Evolutionary conservation across 2,113 vertebrate genomes (phyloP), one percentile per base, ranked within the genome.

Genomic region (Chlorodrepanis virens): DNA sequence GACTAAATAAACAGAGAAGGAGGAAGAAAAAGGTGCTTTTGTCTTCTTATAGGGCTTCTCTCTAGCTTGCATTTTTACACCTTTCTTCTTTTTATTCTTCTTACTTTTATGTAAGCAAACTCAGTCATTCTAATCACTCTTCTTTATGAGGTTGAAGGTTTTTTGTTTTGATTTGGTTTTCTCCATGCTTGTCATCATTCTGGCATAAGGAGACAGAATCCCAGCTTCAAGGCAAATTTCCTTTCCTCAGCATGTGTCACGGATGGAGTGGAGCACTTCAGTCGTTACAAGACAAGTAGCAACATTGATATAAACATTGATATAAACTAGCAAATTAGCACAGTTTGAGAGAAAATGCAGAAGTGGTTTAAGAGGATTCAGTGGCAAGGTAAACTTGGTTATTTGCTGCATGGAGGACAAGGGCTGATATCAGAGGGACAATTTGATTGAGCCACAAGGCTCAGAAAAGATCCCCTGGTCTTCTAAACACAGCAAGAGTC

Each of bases 141-240:
- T 64, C 45, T 69, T 93, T 78, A 76, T 45, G 44, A 54, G 42
- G 5, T 14, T 53, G 44, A 10, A 59, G 7, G 4, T 1, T 1
- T 22, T 44, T 59, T 39, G 3, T 15, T 52, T 59, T 52, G 10
- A 24, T 69, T 75, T 85, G 63, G 2, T 31, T 89, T 91, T 82
- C 23, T 64, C 15, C 21, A 8, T 61, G 45, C 25, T 68, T 64
- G 35, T 56, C 57, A 91, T 93, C 4, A 89, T 82, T 91, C 76
- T 65, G 40, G 31, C 0, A 0, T 64, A 81, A 91, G 52, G 47
- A 94, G 70, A 57, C 40, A 64, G 16, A 82, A 94, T 79, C 23
- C 14, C 27, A 95, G 53, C 83, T 82, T 83, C 33, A 53, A 69
- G 85, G 82, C 63, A 94, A 85, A 82, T 84, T 77, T 74, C 52